Conservation (phyloP, 2,113 vertebrate species). For the Hiodon alosoides region DNA sequence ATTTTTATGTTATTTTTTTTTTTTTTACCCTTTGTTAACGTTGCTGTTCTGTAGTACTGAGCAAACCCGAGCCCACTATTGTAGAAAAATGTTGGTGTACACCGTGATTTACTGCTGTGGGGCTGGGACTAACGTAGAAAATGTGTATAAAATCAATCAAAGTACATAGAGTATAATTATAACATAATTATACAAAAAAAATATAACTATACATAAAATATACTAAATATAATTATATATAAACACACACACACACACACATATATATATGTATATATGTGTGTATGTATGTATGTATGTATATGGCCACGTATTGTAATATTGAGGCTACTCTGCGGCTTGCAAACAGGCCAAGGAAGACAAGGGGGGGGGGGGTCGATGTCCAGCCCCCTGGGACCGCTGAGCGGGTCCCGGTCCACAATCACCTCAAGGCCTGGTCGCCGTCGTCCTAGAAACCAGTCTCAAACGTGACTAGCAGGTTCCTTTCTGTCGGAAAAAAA, state of each 20-base stretch:
- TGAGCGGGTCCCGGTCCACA: constrained; percentile 55
- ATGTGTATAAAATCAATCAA: constrained; percentile 69
- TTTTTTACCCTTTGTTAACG: constrained; percentile 77
- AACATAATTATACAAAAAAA: constrained; percentile 44
- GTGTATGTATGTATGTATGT: constrained; percentile 31
- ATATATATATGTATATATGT: constrained; percentile 41
- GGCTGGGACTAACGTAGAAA: constrained; percentile 78
- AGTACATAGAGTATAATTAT: constrained; percentile 50
- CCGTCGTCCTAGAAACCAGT: constrained; percentile 63
- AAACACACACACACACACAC: constrained; percentile 36
- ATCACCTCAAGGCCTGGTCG: constrained; percentile 66
- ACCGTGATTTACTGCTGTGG: constrained; percentile 73
- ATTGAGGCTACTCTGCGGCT: constrained; percentile 77
- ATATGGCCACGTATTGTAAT: constrained; percentile 54
- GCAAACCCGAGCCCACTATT: constrained; percentile 71
- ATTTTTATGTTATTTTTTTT: constrained; percentile 42
- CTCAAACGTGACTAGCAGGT: constrained; percentile 64
- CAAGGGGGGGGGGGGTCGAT: constrained; percentile 46
- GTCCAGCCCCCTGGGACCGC: constrained; percentile 63
- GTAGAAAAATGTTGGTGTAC: constrained; percentile 77
- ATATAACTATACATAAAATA: constrained; percentile 35
- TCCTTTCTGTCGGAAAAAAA: constrained; percentile 68
- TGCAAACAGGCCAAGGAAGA: constrained; percentile 70
- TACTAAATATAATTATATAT: constrained; percentile 24
- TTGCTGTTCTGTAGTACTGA: constrained; percentile 82